phyloP scores from a whole-genome alignment of 2,888 invertebrate species.

The Metellina segmentata region DNA sequence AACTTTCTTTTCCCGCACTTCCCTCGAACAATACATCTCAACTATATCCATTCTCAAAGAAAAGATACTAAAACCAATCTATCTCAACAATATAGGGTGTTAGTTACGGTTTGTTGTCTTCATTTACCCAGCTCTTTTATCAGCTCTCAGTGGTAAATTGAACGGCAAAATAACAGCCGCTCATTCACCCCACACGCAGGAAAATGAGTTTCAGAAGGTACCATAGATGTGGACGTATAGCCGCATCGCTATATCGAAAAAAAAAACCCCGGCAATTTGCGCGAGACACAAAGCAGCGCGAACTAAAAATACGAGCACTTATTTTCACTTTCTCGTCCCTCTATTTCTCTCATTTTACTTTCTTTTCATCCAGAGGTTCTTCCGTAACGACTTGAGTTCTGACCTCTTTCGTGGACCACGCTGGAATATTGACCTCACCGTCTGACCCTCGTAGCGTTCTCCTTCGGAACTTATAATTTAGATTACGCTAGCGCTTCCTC shows the following conservation, averaged over 20 bases:
- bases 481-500: background rate
- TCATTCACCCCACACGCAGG: background rate
- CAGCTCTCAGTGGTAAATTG: background rate
- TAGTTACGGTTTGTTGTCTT: no score
- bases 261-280: slow-evolving; percentile 4
- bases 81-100: no score
- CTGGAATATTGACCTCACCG: slow-evolving; percentile 41
- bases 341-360: background rate
- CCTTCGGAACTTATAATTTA: background rate
- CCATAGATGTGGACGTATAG: background rate
- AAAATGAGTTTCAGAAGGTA: background rate
- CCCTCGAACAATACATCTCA: no score
- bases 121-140: background rate
- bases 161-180: background rate
- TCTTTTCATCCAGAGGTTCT: background rate
- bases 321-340: background rate
- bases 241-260: background rate
- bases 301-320: slow-evolving; percentile 11
- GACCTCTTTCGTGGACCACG: slow-evolving; percentile 39
- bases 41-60: no score
- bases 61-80: no score
- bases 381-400: slow-evolving; percentile 14
- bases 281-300: background rate
- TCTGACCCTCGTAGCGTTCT: slow-evolving; percentile 27
- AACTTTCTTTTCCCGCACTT: no score